Conservation (phyloP, 1,140 invertebrate genomes). For the Conus betulinus region DNA sequence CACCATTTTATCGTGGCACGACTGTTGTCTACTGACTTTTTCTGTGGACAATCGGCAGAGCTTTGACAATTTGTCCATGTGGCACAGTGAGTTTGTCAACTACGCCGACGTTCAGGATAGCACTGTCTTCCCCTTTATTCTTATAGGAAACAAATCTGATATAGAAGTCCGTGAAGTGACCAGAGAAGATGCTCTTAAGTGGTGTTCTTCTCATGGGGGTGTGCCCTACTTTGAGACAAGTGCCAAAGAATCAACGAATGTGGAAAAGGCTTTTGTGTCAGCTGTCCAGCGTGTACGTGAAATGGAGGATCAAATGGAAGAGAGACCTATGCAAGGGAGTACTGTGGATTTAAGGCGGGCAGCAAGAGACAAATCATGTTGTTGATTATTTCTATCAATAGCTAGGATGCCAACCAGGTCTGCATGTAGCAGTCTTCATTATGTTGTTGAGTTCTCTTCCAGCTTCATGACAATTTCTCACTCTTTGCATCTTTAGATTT, state of each 20-base stretch:
- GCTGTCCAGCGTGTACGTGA: slow-evolving; percentile 80
- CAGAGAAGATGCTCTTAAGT: slow-evolving; percentile 86
- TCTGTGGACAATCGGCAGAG: slow-evolving; percentile 88
- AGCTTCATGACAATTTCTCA: no score
- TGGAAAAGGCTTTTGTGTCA: slow-evolving; percentile 96
- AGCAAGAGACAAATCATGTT: not conserved
- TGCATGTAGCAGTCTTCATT: no score
- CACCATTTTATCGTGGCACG: slow-evolving; percentile 95
- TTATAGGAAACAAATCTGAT: slow-evolving; percentile 88
- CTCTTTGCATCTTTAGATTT: no score
- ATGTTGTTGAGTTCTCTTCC: no score
- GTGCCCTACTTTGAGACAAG: slow-evolving; percentile 99
- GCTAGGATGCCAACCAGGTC: no score
- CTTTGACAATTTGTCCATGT: slow-evolving; percentile 88
- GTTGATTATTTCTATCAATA: not conserved
- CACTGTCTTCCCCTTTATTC: slow-evolving; percentile 88
- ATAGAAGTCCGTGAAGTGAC: slow-evolving; percentile 63
- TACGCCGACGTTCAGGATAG: slow-evolving; percentile 90
- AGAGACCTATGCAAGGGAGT: slow-evolving; percentile 59
- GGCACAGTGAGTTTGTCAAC: slow-evolving; percentile 92
- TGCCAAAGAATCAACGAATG: slow-evolving; percentile 98
- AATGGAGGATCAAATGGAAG: slow-evolving; percentile 67
- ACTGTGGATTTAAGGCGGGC: slow-evolving; percentile 58
- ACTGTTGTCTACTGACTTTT: slow-evolving; percentile 92
- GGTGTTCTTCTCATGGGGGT: slow-evolving; percentile 98